phyloP scores from a whole-genome alignment of 1,140 invertebrate species.

The Goniozus legneri region DNA sequence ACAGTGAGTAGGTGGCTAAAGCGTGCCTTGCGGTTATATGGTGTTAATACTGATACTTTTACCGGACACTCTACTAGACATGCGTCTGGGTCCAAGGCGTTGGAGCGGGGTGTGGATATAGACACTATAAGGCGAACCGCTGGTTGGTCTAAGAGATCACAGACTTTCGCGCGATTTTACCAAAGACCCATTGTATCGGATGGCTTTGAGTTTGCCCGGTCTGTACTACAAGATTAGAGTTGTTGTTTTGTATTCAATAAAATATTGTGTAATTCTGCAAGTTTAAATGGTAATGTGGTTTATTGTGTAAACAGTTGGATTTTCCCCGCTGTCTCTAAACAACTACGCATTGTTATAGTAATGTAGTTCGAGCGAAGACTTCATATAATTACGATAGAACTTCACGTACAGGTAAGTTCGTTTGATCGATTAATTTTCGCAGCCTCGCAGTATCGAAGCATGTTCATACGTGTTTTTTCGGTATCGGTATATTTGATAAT shows the following conservation, averaged over 20 bases:
- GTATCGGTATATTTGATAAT: no score
- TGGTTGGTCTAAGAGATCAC: conserved; percentile 2
- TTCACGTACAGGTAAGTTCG: no score
- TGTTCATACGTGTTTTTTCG: no score
- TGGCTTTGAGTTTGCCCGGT: neutral
- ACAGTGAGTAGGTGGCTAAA: conserved; percentile 11
- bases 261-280: neutral
- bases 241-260: neutral
- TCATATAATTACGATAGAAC: no score
- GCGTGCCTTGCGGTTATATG: neutral
- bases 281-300: neutral
- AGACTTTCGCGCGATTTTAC: conserved; percentile 4
- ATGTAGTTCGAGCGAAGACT: neutral
- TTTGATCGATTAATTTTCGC: no score
- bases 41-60: conserved; percentile 5
- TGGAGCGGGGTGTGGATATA: conserved; percentile 1
- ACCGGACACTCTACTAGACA: conserved; percentile 3
- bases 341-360: neutral
- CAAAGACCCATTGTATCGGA: conserved; percentile 3
- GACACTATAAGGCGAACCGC: conserved; percentile 5
- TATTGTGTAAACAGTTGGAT: neutral
- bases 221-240: neutral
- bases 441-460: no score
- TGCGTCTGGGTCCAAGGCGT: conserved; percentile 5
- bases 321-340: neutral